These are phyloP conservation scores for Chrysolina haemoptera DNA, from an alignment of 2,888 invertebrate genomes.

Conservation along the genomic window DNA sequence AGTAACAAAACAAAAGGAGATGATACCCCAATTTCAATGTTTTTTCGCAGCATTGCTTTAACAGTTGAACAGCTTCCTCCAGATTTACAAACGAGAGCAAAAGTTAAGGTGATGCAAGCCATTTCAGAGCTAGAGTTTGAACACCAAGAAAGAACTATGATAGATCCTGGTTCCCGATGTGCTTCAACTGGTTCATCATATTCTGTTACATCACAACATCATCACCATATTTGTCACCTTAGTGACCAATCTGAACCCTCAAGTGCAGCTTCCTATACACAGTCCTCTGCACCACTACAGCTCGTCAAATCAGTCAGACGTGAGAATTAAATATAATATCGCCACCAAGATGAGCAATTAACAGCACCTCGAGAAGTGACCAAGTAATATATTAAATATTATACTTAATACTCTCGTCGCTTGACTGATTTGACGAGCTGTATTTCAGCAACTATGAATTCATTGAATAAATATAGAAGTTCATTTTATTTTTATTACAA, in stretches of 20 bases:
- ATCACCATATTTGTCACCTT: background rate
- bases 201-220: conserved; percentile 25
- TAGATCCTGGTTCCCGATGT: background rate
- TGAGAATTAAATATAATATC: no score
- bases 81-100: conserved; percentile 36
- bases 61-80: conserved; percentile 35
- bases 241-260: conserved; percentile 6
- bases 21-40: conserved; percentile 31
- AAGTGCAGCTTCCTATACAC: conserved; percentile 28
- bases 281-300: conserved; percentile 22
- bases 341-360: no score
- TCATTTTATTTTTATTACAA: background rate
- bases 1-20: conserved; percentile 29
- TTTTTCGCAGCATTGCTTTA: conserved; percentile 37
- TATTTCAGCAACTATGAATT: conserved; percentile 14
- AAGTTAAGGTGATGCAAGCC: conserved; percentile 25
- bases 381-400: no score
- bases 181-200: conserved; percentile 24
- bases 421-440: no score
- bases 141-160: conserved; percentile 21
- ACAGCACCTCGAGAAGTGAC: no score
- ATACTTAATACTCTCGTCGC: no score
- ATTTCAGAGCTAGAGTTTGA: conserved; percentile 32
- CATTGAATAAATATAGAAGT: conserved; percentile 17
- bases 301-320: no score